These are phyloP conservation scores for Drosophila longiperda DNA, from an alignment of 2,888 invertebrate genomes.

Conservation along the genomic window DNA sequence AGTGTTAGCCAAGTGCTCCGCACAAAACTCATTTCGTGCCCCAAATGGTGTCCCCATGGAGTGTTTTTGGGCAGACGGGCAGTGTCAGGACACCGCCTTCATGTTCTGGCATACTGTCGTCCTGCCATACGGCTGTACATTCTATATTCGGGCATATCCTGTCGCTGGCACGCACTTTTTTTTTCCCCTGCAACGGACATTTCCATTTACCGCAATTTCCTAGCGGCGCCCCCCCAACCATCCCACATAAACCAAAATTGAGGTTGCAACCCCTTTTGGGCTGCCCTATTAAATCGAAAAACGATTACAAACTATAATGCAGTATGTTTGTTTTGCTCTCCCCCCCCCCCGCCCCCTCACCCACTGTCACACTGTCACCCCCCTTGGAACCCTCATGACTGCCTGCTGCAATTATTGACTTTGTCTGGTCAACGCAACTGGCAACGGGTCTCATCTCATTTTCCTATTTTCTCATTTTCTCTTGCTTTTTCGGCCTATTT, in stretches of 20 bases:
- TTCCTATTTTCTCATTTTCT: constrained; percentile 24
- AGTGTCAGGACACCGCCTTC: constrained; percentile 31
- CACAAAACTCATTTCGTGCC: constrained; percentile 67
- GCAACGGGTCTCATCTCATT: constrained; percentile 25
- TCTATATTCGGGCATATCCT: constrained; percentile 24
- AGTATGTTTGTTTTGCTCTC: constrained; percentile 49
- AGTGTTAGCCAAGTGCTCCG: constrained; percentile 30
- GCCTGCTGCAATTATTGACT: constrained; percentile 58
- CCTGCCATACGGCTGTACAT: not conserved
- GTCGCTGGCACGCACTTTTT: constrained; percentile 50
- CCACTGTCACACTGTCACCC: not conserved
- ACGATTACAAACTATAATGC: constrained; percentile 81
- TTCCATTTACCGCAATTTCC: constrained; percentile 73
- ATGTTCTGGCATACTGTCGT: constrained; percentile 3
- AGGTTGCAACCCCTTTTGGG: constrained; percentile 42
- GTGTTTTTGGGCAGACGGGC: constrained; percentile 40
- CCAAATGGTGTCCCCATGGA: constrained; percentile 69
- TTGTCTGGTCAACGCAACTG: constrained; percentile 60
- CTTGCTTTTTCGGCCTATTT: constrained; percentile 4
- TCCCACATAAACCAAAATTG: constrained; percentile 7
- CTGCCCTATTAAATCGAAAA: constrained; percentile 76
- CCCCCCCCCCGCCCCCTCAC: not conserved
- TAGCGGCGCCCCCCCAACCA: constrained; percentile 11
- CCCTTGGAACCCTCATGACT: not conserved
- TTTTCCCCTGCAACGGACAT: constrained; percentile 63